Percentiles rank a stretch among this genome's conserved stretches.
Conservation (phyloP, 2,797 vertebrate species). For the Onychomys leucogaster region DNA sequence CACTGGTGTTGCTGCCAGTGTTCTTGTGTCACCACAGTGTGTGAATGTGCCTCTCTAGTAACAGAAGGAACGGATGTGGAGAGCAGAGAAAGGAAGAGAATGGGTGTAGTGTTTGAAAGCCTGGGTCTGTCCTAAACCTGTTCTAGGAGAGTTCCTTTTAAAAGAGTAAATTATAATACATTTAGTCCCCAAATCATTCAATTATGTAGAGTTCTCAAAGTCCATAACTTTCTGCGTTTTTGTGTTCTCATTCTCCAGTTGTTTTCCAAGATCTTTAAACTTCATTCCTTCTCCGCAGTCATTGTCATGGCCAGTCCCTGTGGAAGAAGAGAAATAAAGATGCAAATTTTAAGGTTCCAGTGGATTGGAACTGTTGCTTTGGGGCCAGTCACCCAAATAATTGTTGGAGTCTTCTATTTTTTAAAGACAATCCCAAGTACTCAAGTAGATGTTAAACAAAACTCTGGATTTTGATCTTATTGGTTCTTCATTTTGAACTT, state of each 20-base stretch:
- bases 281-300: not conserved
- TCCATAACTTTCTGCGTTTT: not conserved
- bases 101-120: not conserved
- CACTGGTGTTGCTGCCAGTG: not conserved
- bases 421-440: constrained; percentile 30
- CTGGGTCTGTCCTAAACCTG: constrained; percentile 18
- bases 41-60: not conserved
- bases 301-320: not conserved
- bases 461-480: constrained; percentile 46
- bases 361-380: constrained; percentile 42
- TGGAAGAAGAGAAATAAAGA: not conserved
- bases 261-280: constrained; percentile 34
- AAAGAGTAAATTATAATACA: constrained; percentile 29
- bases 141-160: constrained; percentile 55
- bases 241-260: constrained; percentile 41
- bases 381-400: not conserved
- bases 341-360: not conserved
- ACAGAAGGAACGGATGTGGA: not conserved
- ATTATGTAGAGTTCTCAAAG: not conserved
- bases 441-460: constrained; percentile 17
- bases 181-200: not conserved
- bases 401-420: not conserved
- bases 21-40: not conserved
- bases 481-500: constrained; percentile 61
- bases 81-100: not conserved